Evolutionary conservation across 1,140 invertebrate genomes (phyloP), one percentile per base, ranked within the genome.

Genomic region (Chironomus striatipennis): DNA sequence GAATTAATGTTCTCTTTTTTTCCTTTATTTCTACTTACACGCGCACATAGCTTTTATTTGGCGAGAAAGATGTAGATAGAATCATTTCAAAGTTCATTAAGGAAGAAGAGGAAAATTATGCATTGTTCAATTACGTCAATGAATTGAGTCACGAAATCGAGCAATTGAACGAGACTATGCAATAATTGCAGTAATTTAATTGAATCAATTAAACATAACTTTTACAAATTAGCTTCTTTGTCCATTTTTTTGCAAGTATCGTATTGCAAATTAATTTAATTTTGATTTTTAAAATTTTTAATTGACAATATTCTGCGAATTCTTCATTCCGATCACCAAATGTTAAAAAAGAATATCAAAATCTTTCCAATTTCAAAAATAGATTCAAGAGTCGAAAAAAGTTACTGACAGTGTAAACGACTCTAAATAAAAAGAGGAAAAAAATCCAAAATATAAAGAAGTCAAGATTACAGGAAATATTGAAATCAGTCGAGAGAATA

Each of bases 61-160:
- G 88, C 0, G 92, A 95, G 80, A 85, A 89, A 20, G 90, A 95
- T 78, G 86, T 94, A 3, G 90, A 93, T 75, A 88, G 88, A 21
- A 83, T 96, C 17, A 90, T 90, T 7, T 86, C 87, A 10, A 86
- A 90, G 77, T 96, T 93, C 82, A 87, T 91, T n/a, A 90, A 93
- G 73, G 91, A 93, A 77, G 94, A 97, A 79, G 93, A 96, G 79
- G 91, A 93, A 78, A 97, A 97, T 83, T 97, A 96, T 83, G 93
- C 93, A 0, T 85, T 96, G 0, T 97, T 97, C 81, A 96, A 92
- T 81, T 97, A 96, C 79, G 94, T 97, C 1, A 96, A 96, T 80
- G 94, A 96, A 81, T 85, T 96, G 20, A 95, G 94, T 80, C 92
- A 91, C 77, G 93, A 96, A 80, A 83, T 93, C 10, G 93, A 95